Percentiles rank a stretch among this genome's conserved stretches.
Conservation (phyloP, 1,140 invertebrate genomes). For the Triops cancriformis region DNA sequence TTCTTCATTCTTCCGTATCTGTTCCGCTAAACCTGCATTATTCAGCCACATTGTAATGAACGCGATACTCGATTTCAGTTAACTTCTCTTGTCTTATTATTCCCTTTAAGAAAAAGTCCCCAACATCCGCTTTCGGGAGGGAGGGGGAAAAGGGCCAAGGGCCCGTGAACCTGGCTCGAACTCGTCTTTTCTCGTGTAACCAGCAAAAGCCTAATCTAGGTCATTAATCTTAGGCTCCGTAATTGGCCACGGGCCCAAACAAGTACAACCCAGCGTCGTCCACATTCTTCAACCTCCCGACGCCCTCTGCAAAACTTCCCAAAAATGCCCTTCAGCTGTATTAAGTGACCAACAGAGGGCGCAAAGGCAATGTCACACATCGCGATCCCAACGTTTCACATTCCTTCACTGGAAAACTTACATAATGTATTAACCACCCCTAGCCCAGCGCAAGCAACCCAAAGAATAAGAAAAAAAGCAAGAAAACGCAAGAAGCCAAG, state of each 20-base stretch:
- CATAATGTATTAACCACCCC: neutral
- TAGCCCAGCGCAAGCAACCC: neutral
- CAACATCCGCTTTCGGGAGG: no score
- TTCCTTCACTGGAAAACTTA: no score
- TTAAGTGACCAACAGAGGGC: no score
- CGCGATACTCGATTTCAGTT: no score
- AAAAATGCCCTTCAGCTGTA: neutral
- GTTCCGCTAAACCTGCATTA: no score
- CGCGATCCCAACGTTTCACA: no score
- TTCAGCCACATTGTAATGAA: no score
- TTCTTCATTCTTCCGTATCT: no score
- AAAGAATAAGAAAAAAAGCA: neutral
- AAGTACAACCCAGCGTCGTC: neutral
- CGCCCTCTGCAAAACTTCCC: neutral
- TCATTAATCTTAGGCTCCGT: neutral
- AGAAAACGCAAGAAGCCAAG: neutral
- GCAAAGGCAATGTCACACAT: no score
- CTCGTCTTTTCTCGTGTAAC: constrained; percentile 1
- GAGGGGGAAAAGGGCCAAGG: neutral
- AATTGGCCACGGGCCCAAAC: neutral
- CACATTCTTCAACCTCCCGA: neutral
- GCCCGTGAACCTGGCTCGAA: neutral
- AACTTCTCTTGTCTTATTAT: no score
- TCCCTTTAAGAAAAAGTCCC: no score
- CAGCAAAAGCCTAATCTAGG: constrained; percentile 9